Evolutionary conservation across 1,140 invertebrate species (phyloP), one percentile per base, ranked within the genome.

Genomic region (Meloidogyne hapla): DNA sequence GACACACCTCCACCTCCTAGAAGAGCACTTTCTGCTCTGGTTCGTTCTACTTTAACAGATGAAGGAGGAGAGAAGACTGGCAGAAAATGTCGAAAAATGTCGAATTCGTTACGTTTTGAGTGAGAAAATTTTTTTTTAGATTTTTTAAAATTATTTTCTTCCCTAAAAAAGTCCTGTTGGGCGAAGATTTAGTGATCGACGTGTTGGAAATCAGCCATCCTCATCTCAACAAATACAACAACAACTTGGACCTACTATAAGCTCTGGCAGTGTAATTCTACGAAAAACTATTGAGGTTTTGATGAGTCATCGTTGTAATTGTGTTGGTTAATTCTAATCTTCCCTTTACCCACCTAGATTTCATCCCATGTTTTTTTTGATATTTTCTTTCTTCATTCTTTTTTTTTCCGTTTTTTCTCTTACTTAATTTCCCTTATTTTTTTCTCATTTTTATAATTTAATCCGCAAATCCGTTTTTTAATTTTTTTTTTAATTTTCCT

Each of bases 201-300:
- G 48, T n/a, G 18, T 18, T 6, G 48, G 48, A 56, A 18, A 4
- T 21, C 8, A n/a, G 1, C 8, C 18, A n/a, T 56, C 18, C n/a
- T 56, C 12, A n/a, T 56, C 18, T 0, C 12, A 56, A n/a, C 48
- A n/a, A n/a, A n/a, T n/a, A n/a, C n/a, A 56, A 56, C 48, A 56
- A 56, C 18, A n/a, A n/a, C n/a, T n/a, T 56, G 4, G 18, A n/a
- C 18, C 48, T 1, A 6, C 48, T n/a, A 21, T 56, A 6, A 56
- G 18, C n/a, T 56, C 48, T 6, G 48, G 48, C 18, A 25, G 45
- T 23, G 28, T 75, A 21, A 75, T 70, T 13, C n/a, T 70, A 18
- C 33, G 64, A 75, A 45, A 56, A 23, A 48, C n/a, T 68, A 74
- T 76, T 63, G 26, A 63, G 72, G 69, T 77, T 23, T 77, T 61